Base-by-base conservation (phyloP, 2,888 invertebrate genomes). In the Corbicula japonica region DNA sequence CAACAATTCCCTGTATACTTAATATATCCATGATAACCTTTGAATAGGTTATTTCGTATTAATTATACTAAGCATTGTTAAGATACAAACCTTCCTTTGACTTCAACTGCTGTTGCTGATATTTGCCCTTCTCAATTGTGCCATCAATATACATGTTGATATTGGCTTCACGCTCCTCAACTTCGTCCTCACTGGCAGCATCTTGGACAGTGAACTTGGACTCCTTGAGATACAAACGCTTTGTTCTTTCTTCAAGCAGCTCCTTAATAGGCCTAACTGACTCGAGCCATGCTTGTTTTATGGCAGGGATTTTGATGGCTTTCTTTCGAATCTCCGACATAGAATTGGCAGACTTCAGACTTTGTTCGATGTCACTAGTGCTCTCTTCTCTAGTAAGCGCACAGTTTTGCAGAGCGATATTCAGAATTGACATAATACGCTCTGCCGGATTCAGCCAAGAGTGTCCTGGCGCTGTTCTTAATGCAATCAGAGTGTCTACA, bases 271-370 rank as follows among this genome's bases (percentile, higher is more conserved):
- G 28, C 30, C 62, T 15, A 6, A 80, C 8, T 30, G 80, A 76
- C 18, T 35, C 18, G 1, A 62, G 10, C 81, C 78, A 81, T 1
- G 26, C 54, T 26, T 46, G 35, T 60, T 60, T 68, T 15, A 80
- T 26, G 5, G 41, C 54, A 21, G 56, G 54, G 12, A 56, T 41
- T 38, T 66, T 74, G 41, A 68, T 71, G 6, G 77, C 65, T 32
- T 61, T 65, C 38, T 65, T 44, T n/a, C 79, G 21, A 34, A 79
- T 71, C 23, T 69, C 71, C 34, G n/a, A 48, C 79, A 79, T 79
- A 8, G 54, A 46, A 12, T 35, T 34, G 52, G 18, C 41, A 58
- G 18, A 48, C 21, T 32, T 76, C 38, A 5, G 63, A n/a, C 6
- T 38, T 50, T 15, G 75, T 70, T 44, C 76, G 3, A 52, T 76